These are phyloP conservation scores for Apotomis turbidana DNA, from an alignment of 2,888 invertebrate species.

Conservation along the genomic window DNA sequence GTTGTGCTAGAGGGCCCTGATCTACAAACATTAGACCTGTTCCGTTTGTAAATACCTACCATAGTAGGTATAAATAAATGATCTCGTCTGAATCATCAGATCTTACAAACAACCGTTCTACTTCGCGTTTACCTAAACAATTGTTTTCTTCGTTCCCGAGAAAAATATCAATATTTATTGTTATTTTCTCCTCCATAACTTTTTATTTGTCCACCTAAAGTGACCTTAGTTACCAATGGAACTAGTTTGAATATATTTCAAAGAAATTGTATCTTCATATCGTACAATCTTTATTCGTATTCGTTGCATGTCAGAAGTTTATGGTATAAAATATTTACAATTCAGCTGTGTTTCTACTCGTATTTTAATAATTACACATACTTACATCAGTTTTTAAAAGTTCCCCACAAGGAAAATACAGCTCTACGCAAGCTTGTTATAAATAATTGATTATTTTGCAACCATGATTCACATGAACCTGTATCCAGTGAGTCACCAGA, in stretches of 20 bases:
- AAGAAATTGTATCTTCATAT: not conserved
- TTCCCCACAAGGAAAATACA: not conserved
- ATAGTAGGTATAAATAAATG: not conserved
- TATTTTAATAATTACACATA: too few species aligned
- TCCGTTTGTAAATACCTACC: too few species aligned
- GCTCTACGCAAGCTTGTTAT: conserved; percentile 1
- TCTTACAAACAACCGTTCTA: not conserved
- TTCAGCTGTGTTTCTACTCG: too few species aligned
- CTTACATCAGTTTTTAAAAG: not conserved
- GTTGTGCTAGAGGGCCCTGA: too few species aligned
- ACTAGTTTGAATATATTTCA: not conserved
- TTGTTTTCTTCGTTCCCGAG: not conserved
- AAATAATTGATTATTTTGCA: conserved; percentile 13
- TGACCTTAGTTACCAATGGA: not conserved
- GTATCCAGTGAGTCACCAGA: conserved; percentile 14
- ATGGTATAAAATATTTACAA: too few species aligned
- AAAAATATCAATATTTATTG: not conserved
- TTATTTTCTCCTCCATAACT: not conserved
- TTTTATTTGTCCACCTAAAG: not conserved
- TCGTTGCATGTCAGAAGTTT: too few species aligned
- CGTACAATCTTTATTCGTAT: not conserved
- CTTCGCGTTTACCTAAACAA: not conserved
- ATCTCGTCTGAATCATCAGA: not conserved
- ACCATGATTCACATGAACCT: conserved; percentile 16
- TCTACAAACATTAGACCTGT: too few species aligned